These are phyloP conservation scores for Capitella teleta DNA, from an alignment of 1,140 invertebrate genomes.

Conservation along the genomic window DNA sequence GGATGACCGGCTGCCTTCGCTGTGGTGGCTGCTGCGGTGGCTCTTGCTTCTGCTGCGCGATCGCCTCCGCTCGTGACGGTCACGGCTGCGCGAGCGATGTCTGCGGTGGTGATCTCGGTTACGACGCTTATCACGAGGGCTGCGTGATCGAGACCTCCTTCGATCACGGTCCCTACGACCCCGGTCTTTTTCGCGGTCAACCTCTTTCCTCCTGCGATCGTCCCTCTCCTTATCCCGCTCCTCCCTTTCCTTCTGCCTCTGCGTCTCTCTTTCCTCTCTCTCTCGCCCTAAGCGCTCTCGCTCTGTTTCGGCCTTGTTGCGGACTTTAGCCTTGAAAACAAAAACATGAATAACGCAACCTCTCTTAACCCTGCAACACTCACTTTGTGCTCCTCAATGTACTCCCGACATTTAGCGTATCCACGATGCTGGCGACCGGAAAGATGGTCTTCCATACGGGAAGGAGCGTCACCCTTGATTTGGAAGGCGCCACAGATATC, in stretches of 20 bases:
- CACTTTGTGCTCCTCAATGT: constrained; percentile 33
- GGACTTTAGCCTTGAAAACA: background rate
- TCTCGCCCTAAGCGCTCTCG: constrained; percentile 12
- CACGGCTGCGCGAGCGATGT: background rate
- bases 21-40: too few species aligned
- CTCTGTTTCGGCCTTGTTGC: constrained; percentile 12
- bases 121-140: constrained; percentile 11
- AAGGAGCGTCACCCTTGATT: constrained; percentile 92
- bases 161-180: constrained; percentile 7
- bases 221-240: constrained; percentile 14
- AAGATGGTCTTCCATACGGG: constrained; percentile 91
- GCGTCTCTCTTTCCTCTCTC: constrained; percentile 17
- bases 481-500: constrained; percentile 95
- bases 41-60: too few species aligned
- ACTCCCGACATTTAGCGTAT: constrained; percentile 59
- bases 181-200: constrained; percentile 13
- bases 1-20: too few species aligned
- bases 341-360: background rate
- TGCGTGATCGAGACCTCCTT: constrained; percentile 14
- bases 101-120: constrained; percentile 3
- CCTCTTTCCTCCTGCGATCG: constrained; percentile 12
- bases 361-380: background rate
- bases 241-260: constrained; percentile 16
- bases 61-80: background rate
- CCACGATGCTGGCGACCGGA: constrained; percentile 97